Evolutionary conservation across 1,140 invertebrate species (phyloP), one percentile per base, ranked within the genome.

Genomic region (Trichomalopsis sarcophagae): DNA sequence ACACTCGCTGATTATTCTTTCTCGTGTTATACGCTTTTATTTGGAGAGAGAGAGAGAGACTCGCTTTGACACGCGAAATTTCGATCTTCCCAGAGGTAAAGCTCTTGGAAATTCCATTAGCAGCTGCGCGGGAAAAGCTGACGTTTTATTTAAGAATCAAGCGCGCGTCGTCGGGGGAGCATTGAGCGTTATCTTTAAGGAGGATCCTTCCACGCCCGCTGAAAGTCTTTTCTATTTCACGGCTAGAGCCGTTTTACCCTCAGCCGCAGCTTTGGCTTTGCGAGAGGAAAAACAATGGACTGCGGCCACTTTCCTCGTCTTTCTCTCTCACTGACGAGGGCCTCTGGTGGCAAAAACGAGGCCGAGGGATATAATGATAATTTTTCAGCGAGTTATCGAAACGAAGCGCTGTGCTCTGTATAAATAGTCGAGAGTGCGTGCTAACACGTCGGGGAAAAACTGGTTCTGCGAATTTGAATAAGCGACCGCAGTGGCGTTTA

Each of bases 101-200:
- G 6, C 55, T 62, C 7, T 21, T 17, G 27, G 23, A 50, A 23
- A 7, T 75, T 62, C 47, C 44, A 82, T 66, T 82, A 66, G 33
- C 44, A 62, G 55, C 55, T 62, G 21, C 17, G 30, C 6, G 5
- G 21, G 21, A 75, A 62, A 68, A 47, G 9, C 73, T 40, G 47
- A 76, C 74, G 33, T 83, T 62, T 76, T 83, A 47, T 83, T 83
- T 47, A 68, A 14, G 62, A 17, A 83, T 66, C 17, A 66, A 44
- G 13, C 14, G 50, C 55, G 50, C 14, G 14, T 14, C 27, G 14
- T 62, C 55, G 17, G 1, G 55, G 55, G 55, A n/a, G 55, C 7
- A n/a, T 21, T 62, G 17, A n/a, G 55, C 55, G 55, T 62, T 62
- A 62, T 62, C 55, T 62, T 62, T 7, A 62, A 62, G 55, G 55